Evolutionary conservation across 2,888 invertebrate genomes (phyloP).

Genomic region (Nipponacmea schrenckii): DNA sequence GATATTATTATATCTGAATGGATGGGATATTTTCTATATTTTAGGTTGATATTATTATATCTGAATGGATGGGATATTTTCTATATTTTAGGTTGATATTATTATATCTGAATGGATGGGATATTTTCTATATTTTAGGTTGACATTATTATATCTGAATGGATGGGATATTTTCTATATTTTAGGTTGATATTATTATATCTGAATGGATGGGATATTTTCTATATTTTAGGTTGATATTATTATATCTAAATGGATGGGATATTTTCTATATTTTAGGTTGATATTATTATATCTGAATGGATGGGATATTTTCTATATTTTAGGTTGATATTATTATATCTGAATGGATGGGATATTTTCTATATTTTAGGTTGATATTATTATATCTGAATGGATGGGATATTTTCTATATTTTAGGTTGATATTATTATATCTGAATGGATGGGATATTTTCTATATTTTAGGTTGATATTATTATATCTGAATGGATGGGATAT

Average conservation of each 20-base stretch:
- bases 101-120: neutral
- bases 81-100: too few species aligned
- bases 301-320: too few species aligned
- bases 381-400: conserved; percentile 99
- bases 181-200: neutral
- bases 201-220: neutral
- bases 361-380: conserved; percentile 72
- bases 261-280: conserved; percentile 94
- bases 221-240: conserved; percentile 74
- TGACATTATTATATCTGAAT: conserved; percentile 76
- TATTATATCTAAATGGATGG: conserved; percentile 99
- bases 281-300: conserved; percentile 87
- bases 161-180: too few species aligned
- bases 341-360: neutral
- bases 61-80: too few species aligned
- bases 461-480: conserved; percentile 80
- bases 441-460: too few species aligned
- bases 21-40: conserved; percentile 98
- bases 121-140: conserved; percentile 75
- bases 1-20: conserved; percentile 96
- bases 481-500: conserved; percentile 99
- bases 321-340: neutral
- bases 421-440: conserved; percentile 84
- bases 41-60: conserved; percentile 87
- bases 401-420: conserved; percentile 96